Evolutionary conservation across 1,140 invertebrate species (phyloP).

Genomic region (Telenomus remus): DNA sequence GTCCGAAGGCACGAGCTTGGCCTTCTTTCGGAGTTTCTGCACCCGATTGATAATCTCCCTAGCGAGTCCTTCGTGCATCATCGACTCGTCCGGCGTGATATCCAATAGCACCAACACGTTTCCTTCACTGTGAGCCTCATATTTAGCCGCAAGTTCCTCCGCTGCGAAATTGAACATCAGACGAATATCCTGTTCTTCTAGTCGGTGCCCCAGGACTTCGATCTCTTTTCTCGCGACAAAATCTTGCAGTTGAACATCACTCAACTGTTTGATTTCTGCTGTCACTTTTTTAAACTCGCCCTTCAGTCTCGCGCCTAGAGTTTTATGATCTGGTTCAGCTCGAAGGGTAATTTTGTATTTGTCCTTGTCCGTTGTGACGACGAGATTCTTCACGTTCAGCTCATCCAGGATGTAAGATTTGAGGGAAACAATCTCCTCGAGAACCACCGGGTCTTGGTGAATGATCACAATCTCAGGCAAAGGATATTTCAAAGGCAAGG

Average conservation of each 20-base stretch:
- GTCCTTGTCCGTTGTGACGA: slow-evolving; percentile 92
- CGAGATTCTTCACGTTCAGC: slow-evolving; percentile 93
- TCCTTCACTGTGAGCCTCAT: slow-evolving; percentile 93
- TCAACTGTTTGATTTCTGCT: slow-evolving; percentile 87
- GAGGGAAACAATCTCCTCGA: slow-evolving; percentile 88
- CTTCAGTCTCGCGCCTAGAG: slow-evolving; percentile 90
- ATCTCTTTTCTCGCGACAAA: slow-evolving; percentile 85
- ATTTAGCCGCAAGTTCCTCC: slow-evolving; percentile 80
- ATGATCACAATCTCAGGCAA: slow-evolving; percentile 96
- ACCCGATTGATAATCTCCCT: slow-evolving; percentile 97
- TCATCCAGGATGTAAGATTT: slow-evolving; percentile 94
- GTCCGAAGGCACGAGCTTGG: slow-evolving; percentile 93
- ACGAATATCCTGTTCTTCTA: slow-evolving; percentile 88
- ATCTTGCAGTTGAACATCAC: slow-evolving; percentile 86
- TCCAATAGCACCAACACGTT: slow-evolving; percentile 89
- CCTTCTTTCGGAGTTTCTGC: slow-evolving; percentile 98
- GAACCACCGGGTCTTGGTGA: slow-evolving; percentile 86
- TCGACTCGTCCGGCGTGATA: slow-evolving; percentile 87
- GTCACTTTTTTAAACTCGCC: slow-evolving; percentile 92
- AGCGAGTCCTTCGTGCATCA: slow-evolving; percentile 94
- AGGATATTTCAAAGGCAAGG: slow-evolving; percentile 96
- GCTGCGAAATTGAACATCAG: slow-evolving; percentile 87
- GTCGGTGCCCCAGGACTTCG: slow-evolving; percentile 83
- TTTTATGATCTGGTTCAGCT: slow-evolving; percentile 95
- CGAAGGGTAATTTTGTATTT: slow-evolving; percentile 94